phyloP scores from a whole-genome alignment of 2,888 invertebrate species.

The Autographa gamma region DNA sequence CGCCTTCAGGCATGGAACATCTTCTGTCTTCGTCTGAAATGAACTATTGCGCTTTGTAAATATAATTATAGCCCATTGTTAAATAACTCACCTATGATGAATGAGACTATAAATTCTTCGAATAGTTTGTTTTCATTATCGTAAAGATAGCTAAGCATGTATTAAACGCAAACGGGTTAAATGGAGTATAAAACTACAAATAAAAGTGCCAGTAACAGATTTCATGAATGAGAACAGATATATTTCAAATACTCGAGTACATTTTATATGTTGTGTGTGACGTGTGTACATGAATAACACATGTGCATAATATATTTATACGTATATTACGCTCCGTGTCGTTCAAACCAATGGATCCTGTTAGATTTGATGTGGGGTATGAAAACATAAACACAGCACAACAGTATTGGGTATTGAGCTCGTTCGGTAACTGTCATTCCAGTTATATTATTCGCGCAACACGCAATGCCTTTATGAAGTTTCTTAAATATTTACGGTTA shows the following conservation, averaged over 20 bases:
- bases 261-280: conserved; percentile 25
- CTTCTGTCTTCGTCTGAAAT: too few species aligned
- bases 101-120: background rate
- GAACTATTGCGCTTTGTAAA: too few species aligned
- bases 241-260: conserved; percentile 2
- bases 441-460: background rate
- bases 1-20: background rate
- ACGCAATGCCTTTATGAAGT: conserved; percentile 2
- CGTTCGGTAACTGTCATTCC: conserved; percentile 4
- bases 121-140: conserved; percentile 10
- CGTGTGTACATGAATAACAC: conserved; percentile 34
- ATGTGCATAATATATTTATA: conserved; percentile 34
- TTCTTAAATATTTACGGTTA: conserved; percentile 4
- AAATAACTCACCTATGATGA: background rate
- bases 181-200: conserved; percentile 36
- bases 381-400: conserved; percentile 23
- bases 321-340: conserved; percentile 23
- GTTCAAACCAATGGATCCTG: conserved; percentile 27
- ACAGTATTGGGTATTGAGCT: conserved; percentile 1
- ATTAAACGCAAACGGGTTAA: conserved; percentile 33
- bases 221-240: conserved; percentile 34
- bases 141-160: conserved; percentile 29
- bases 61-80: too few species aligned
- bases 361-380: conserved; percentile 14
- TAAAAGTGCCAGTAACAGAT: conserved; percentile 40